phyloP scores from a whole-genome alignment of 2,113 vertebrate genomes.

The Hemicordylus capensis region DNA sequence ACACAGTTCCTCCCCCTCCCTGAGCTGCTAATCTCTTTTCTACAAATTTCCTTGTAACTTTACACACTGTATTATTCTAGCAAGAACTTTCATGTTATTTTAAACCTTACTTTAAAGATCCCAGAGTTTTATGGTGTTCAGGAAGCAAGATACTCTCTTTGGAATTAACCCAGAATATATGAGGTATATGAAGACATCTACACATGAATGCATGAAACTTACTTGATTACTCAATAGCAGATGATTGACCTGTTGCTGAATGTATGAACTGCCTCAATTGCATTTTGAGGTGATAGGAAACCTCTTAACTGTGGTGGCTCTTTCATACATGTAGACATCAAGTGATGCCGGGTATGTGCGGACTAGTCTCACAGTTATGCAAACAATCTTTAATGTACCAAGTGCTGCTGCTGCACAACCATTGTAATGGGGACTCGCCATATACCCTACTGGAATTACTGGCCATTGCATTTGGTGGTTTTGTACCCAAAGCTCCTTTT shows the following conservation, averaged over 20 bases:
- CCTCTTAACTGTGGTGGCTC: background rate
- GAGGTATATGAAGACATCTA: background rate
- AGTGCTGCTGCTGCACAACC: background rate
- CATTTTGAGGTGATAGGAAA: background rate
- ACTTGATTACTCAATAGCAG: background rate
- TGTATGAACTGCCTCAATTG: background rate
- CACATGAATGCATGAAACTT: background rate
- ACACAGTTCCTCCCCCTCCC: background rate
- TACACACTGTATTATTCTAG: background rate
- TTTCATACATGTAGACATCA: background rate
- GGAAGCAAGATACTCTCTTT: background rate
- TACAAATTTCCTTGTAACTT: background rate
- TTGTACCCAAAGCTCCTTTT: background rate
- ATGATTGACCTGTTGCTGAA: background rate
- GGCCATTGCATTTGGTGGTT: background rate
- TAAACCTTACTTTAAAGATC: background rate
- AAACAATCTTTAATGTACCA: background rate
- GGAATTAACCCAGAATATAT: background rate
- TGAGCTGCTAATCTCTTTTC: constrained; percentile 11
- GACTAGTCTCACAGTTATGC: background rate
- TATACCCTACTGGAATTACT: background rate
- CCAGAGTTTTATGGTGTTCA: background rate
- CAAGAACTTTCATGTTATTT: background rate
- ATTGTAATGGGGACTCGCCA: background rate
- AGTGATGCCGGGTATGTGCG: background rate